Conservation (phyloP, 2,113 vertebrate genomes). For the Melanostigma gelatinosum region DNA sequence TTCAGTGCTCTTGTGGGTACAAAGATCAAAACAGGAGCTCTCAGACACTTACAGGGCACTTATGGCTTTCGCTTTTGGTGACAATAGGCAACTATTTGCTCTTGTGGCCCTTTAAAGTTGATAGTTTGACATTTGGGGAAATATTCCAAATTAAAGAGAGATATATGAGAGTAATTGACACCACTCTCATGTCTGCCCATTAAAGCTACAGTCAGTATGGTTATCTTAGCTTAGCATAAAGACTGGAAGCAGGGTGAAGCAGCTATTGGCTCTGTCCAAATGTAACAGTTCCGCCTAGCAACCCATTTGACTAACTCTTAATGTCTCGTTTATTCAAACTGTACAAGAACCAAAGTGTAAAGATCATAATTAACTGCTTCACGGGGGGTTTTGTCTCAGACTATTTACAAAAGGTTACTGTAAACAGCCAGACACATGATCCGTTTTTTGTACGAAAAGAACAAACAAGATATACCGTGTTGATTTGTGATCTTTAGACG, state of each 20-base stretch:
- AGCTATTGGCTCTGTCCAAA: background rate
- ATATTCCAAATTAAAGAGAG: background rate
- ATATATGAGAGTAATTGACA: background rate
- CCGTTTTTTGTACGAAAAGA: background rate
- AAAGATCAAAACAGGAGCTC: conserved; percentile 46
- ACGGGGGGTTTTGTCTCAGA: background rate
- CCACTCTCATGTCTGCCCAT: background rate
- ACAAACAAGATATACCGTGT: background rate
- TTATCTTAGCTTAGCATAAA: background rate
- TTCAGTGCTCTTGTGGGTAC: conserved; percentile 1
- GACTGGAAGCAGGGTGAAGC: background rate
- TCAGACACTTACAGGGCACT: background rate
- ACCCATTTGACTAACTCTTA: no score
- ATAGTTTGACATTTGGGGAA: background rate
- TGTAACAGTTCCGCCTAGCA: no score
- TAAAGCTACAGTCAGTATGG: background rate
- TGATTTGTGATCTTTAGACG: background rate
- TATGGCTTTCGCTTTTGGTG: background rate
- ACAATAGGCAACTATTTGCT: background rate
- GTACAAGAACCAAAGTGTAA: no score
- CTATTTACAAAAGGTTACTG: background rate
- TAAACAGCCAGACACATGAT: background rate
- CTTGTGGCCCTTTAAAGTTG: conserved; percentile 1
- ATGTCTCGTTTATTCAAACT: no score
- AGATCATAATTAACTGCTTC: no score